Evolutionary conservation across 1,140 invertebrate species (phyloP), one percentile per base, ranked within the genome.

Genomic region (Stratiolaelaps scimitus): DNA sequence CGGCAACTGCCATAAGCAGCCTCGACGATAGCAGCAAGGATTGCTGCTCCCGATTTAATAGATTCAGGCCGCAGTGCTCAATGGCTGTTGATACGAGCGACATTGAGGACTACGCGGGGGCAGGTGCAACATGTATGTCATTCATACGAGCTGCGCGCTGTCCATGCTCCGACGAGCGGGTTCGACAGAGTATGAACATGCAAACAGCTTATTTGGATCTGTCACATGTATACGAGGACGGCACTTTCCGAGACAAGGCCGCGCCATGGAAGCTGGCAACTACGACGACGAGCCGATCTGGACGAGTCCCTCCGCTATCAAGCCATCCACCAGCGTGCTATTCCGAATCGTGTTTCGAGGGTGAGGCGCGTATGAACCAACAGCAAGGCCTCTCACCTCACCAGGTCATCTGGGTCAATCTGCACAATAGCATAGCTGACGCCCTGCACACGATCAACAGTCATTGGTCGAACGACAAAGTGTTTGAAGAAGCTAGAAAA

Each of bases 121-220:
- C 7, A 7, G 15, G 47, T 28, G 26, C 26, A 4, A 48, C 4
- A 15, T 48, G 47, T 15, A 48, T 48, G 47, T 20, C 19, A 20
- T 48, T 48, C 47, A 28, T 48, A 4, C 4, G 47, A 48, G 47
- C 47, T 48, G 47, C 47, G 4, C 47, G 47, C 4, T 48, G 47
- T 48, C 47, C 47, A 20, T 48, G 47, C 47, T 20, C 19, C 26
- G 19, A 48, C 15, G 15, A 15, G 5, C 4, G 15, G 15, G 15
- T 15, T 48, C 47, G 47, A 28, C 47, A 48, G 47, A 48, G 47
- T 48, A 48, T 48, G 47, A 48, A 48, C 47, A 20, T 48, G 19
- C 47, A 48, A 48, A 48, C 47, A 48, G 47, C 47, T 6, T 48
- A 48, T 28, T 15, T 48, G 4, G 47, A 48, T 15, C 47, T 48